Conservation (phyloP, 1,140 invertebrate species). For the Pollicipes pollicipes region DNA sequence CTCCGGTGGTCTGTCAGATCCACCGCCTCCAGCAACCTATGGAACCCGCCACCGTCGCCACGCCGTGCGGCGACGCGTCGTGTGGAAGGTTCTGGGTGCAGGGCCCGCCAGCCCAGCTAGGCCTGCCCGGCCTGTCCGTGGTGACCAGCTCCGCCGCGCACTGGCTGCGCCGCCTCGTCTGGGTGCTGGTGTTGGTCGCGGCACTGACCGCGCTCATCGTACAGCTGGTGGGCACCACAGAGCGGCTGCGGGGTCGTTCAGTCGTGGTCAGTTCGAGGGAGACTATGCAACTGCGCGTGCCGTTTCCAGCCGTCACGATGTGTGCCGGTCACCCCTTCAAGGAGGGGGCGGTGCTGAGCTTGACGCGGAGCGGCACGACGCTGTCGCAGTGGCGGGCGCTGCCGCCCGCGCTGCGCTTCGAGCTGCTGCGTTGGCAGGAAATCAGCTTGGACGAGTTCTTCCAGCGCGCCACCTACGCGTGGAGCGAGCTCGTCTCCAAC, state of each 20-base stretch:
- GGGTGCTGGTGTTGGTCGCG: background rate
- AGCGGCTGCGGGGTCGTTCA: background rate
- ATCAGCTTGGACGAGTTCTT: background rate
- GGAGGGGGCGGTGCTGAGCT: background rate
- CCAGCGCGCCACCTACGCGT: background rate
- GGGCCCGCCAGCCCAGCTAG: background rate
- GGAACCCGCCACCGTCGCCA: too few relatives aligned
- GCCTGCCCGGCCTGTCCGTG: background rate
- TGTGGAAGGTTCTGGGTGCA: background rate
- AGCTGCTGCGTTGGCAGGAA: background rate
- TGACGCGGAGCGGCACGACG: background rate
- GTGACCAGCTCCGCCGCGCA: background rate
- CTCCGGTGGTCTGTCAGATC: too few relatives aligned
- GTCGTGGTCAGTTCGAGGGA: too few relatives aligned
- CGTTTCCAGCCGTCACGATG: background rate
- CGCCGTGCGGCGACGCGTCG: background rate
- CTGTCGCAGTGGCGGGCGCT: background rate
- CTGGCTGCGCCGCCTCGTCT: background rate
- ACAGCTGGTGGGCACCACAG: background rate
- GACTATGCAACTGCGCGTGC: background rate
- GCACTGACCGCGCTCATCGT: background rate
- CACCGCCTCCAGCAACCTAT: too few relatives aligned
- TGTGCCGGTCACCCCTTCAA: background rate
- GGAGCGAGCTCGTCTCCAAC: background rate
- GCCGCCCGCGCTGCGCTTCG: too few relatives aligned